Evolutionary conservation across 2,888 invertebrate species (phyloP), one percentile per base, ranked within the genome.

Genomic region (Lottia gigantea): DNA sequence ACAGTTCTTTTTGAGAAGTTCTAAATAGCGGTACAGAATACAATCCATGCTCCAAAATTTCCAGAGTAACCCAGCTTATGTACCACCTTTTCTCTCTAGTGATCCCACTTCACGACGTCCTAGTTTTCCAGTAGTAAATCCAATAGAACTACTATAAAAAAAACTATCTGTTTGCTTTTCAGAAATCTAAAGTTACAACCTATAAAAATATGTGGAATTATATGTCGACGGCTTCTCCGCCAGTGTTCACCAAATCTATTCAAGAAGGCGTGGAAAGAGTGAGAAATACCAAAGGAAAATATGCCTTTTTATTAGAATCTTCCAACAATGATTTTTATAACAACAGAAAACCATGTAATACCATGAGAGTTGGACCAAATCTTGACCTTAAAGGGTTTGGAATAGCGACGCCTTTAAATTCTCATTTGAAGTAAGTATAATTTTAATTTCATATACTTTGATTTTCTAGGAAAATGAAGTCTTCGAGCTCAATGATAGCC

Each of bases 201-300:
- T 96, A 95, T 90, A 93, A 93, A 85, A 93, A 94, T 88, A 96
- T 97, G 96, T 96, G 95, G 95, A 94, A 95, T 83, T 95, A 94
- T 87, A 96, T 96, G 96, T 93, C 93, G 84, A 93, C 94, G 78
- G 84, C 94, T 79, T 93, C 93, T 83, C 93, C 95, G 83, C 78
- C 83, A 0, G 94, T 95, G 7, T 95, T 95, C 86, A 95, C 95
- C 11, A 90, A 91, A 75, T 92, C 93, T 1, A 95, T 95, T 88
- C 93, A 93, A 82, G 95, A 95, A 86, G 95, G 95, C 12, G 94
- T 95, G 71, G 90, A 91, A 46, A 90, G 93, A 78, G 95, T 95
- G n/a, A 90, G 95, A 93, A 78, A 94, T 93, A 82, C 82, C 14
- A 87, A 86, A 64, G 90, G 85, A 47, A 85, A 83, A 66, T 91